phyloP scores from a whole-genome alignment of 2,888 invertebrate species.

The Dolomedes plantarius region DNA sequence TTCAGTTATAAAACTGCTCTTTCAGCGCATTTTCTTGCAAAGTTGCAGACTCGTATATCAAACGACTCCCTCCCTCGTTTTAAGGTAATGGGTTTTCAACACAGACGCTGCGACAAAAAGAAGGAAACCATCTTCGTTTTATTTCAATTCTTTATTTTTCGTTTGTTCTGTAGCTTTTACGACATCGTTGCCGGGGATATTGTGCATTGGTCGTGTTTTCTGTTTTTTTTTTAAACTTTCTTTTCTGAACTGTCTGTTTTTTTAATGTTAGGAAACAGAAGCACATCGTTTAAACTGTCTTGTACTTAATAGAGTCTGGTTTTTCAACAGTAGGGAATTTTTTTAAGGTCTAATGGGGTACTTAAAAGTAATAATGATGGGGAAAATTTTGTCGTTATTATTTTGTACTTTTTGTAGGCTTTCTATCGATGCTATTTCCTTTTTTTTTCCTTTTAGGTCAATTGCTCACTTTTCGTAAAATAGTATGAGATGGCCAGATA shows the following conservation, averaged over 20 bases:
- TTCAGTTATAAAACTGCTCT: slow-evolving; percentile 18
- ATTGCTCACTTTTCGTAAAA: no score
- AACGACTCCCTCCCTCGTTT: background rate
- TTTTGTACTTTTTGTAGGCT: no score
- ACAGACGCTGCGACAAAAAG: background rate
- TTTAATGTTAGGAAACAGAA: slow-evolving; percentile 37
- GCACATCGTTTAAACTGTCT: slow-evolving; percentile 29
- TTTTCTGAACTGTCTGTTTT: background rate
- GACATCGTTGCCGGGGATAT: background rate
- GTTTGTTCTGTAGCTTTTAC: background rate
- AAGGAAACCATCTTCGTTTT: background rate
- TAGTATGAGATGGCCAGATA: no score
- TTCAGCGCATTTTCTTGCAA: slow-evolving; percentile 55
- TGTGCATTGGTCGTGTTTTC: slow-evolving; percentile 1
- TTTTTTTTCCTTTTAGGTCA: no score
- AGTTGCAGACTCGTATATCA: slow-evolving; percentile 7
- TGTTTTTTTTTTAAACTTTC: background rate
- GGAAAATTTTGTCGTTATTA: no score
- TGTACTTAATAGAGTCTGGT: slow-evolving; percentile 28
- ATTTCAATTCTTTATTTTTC: background rate
- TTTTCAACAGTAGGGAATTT: no score
- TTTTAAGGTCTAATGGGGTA: no score
- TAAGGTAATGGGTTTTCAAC: background rate
- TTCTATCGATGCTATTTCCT: no score
- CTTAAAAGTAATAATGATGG: no score